Evolutionary conservation across 2,888 invertebrate genomes (phyloP).

Genomic region (Lithophane leautieri): DNA sequence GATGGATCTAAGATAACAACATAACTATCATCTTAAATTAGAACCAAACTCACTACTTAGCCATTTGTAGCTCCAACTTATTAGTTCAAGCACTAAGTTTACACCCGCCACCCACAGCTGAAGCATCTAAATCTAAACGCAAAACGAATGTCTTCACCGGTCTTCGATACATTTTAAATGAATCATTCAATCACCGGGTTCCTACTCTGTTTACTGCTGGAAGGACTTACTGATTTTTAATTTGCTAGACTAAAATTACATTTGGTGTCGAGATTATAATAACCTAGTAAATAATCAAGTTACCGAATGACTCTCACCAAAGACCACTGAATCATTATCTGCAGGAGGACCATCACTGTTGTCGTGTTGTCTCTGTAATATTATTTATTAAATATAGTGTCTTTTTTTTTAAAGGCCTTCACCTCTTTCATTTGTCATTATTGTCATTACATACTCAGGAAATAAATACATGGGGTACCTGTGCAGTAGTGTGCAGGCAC

Average conservation of each 20-base stretch:
- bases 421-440: no score
- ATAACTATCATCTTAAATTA: slow-evolving; percentile 32
- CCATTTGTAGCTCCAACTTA: slow-evolving; percentile 38
- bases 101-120: slow-evolving; percentile 51
- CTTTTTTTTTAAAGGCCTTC: no score
- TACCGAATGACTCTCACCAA: no score
- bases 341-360: no score
- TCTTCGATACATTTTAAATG: slow-evolving; percentile 60
- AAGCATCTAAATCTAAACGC: slow-evolving; percentile 55
- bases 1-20: slow-evolving; percentile 7
- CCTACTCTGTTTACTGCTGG: slow-evolving; percentile 20
- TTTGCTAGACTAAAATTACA: no score
- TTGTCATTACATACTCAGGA: neutral
- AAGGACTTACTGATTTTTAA: neutral
- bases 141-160: slow-evolving; percentile 53
- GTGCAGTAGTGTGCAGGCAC: neutral
- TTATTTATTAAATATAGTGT: no score
- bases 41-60: slow-evolving; percentile 29
- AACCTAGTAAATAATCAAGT: no score
- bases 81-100: slow-evolving; percentile 40
- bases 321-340: no score
- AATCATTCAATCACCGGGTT: slow-evolving; percentile 54
- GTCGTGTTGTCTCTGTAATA: no score
- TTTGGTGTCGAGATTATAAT: no score
- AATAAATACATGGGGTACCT: neutral